phyloP scores from a whole-genome alignment of 2,797 vertebrate species.

The Enteromius treurensis region DNA sequence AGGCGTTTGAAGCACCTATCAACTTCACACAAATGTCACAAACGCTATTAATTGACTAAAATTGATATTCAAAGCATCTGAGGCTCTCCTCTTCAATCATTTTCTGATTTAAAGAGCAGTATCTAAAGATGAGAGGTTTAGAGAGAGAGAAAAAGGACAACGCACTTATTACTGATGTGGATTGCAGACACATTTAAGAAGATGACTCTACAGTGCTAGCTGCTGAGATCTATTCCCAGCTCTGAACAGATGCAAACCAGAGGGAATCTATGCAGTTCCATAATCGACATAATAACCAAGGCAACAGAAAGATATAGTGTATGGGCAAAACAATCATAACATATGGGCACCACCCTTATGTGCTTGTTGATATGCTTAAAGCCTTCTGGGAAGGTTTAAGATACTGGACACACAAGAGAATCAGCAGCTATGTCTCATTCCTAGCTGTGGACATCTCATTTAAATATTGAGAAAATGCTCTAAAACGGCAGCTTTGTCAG shows the following conservation, averaged over 20 bases:
- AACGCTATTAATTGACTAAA: slow-evolving; percentile 68
- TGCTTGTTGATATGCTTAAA: not conserved
- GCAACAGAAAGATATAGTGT: slow-evolving; percentile 26
- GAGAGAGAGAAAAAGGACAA: slow-evolving; percentile 18
- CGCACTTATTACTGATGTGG: slow-evolving; percentile 42
- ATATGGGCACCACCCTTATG: not conserved
- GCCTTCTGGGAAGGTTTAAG: not conserved
- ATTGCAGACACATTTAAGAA: slow-evolving; percentile 53
- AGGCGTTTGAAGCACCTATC: slow-evolving; percentile 60
- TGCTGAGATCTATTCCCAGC: slow-evolving; percentile 22
- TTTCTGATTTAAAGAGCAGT: slow-evolving; percentile 63
- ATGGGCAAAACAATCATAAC: not conserved
- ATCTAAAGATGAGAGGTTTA: slow-evolving; percentile 56
- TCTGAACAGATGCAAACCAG: slow-evolving; percentile 40
- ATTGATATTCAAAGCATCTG: slow-evolving; percentile 67
- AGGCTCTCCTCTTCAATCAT: slow-evolving; percentile 64
- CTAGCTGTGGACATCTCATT: not conserved
- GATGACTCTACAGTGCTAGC: slow-evolving; percentile 59
- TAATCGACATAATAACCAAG: slow-evolving; percentile 21
- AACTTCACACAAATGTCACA: slow-evolving; percentile 71
- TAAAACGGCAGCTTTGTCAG: too few species aligned
- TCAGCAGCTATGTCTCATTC: not conserved
- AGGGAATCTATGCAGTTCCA: not conserved
- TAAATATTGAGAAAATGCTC: not conserved
- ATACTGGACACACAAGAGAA: not conserved